Evolutionary conservation across 2,888 invertebrate genomes (phyloP), one percentile per base, ranked within the genome.

Genomic region (Ophion slaviceki): DNA sequence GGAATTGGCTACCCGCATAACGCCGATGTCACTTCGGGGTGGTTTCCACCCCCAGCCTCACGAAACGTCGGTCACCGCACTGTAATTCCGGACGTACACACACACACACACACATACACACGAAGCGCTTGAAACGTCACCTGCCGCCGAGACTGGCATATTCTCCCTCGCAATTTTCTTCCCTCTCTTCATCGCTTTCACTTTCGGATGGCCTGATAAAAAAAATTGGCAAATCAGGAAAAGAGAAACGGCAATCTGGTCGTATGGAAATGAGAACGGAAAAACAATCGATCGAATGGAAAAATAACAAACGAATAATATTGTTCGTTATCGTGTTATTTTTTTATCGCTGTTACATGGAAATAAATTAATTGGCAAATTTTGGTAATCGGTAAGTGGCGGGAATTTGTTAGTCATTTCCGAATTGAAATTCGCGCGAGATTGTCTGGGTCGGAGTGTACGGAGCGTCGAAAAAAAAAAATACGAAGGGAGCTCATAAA

Each of bases 401-500:
- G 0, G 68, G 28, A 71, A 28, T 6, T 32, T 59, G 32, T n/a
- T 2, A 2, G 14, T 3, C 45, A 7, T 28, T 53, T 36, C 24
- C 32, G 11, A 11, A 24, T 53, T 14, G 14, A 53, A 14, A 53
- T 53, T 53, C 14, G 14, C 53, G 53, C 17, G 53, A 53, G 5
- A 17, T 53, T 53, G 53, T 53, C 53, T 17, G 17, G 53, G 17
- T 53, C 47, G 47, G 14, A 47, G 47, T 47, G 32, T 36, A 17
- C 10, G 36, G 4, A 76, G 66, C 53, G 17, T 62, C 40, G 67
- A 72, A 85, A 91, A 91, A 92, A 53, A 14, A 53, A 53, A 53
- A 92, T 91, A 91, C 90, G 89, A 91, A 90, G 91, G 90, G 88
- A 92, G 86, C 90, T 93, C 93, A 93, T 93, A 93, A 93, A 93